Conservation (phyloP, 2,113 vertebrate genomes). For the Mionectes macconnelli region DNA sequence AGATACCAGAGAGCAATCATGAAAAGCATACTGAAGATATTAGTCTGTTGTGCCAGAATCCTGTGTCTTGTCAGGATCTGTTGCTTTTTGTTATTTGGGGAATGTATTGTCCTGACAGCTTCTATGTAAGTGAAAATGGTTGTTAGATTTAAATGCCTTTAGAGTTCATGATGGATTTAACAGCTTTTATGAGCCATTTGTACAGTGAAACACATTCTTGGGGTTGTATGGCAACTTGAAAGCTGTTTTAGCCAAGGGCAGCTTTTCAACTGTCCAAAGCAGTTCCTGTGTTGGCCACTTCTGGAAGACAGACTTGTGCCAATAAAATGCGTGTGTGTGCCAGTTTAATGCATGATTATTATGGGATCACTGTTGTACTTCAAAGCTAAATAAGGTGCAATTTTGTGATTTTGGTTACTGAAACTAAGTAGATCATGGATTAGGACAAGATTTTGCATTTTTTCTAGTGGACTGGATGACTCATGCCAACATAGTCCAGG, state of each 20-base stretch:
- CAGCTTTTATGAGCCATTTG: slow-evolving; percentile 48
- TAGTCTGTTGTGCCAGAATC: background rate
- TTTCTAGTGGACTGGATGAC: background rate
- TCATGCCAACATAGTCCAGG: background rate
- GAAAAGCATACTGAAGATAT: background rate
- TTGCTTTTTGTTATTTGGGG: background rate
- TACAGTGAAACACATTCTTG: slow-evolving; percentile 21
- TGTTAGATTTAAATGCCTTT: slow-evolving; percentile 54
- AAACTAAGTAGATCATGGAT: background rate
- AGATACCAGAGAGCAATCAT: background rate
- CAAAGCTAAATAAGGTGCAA: background rate
- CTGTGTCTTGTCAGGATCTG: background rate
- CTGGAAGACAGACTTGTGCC: background rate
- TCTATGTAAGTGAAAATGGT: slow-evolving; percentile 48
- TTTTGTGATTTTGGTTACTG: background rate
- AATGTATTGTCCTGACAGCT: slow-evolving; percentile 39
- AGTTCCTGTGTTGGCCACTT: background rate
- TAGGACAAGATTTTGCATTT: background rate
- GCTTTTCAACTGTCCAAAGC: background rate
- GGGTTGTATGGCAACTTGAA: background rate
- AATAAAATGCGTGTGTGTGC: background rate
- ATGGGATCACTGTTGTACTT: background rate
- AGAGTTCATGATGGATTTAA: slow-evolving; percentile 41
- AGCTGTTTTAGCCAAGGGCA: background rate
- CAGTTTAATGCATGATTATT: background rate